Evolutionary conservation across 2,113 vertebrate species (phyloP).

Genomic region (Cricetomys ansorgei): DNA sequence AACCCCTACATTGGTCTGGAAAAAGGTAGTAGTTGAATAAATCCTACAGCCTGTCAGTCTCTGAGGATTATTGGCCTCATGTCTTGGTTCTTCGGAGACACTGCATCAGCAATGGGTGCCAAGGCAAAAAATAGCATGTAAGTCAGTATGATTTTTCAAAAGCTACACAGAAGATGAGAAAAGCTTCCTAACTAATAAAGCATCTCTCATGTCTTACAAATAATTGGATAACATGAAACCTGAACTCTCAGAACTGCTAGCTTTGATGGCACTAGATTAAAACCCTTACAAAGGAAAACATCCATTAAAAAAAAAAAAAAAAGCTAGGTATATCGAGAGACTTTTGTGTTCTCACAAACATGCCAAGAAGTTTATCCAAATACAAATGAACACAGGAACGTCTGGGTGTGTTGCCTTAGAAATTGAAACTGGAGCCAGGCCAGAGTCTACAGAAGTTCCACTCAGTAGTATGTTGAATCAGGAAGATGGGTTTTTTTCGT

Average conservation of each 20-base stretch:
- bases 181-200: conserved; percentile 39
- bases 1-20: conserved; percentile 6
- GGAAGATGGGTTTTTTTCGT: background rate
- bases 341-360: background rate
- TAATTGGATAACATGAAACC: background rate
- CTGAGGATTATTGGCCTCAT: background rate
- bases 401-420: background rate
- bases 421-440: background rate
- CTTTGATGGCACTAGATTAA: background rate
- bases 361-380: background rate
- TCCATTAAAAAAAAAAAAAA: background rate
- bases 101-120: background rate
- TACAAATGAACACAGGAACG: background rate
- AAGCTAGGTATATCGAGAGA: background rate
- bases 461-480: background rate
- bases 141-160: conserved; percentile 43
- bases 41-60: conserved; percentile 44
- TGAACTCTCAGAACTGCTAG: background rate
- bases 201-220: background rate
- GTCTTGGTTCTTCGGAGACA: background rate
- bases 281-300: conserved; percentile 6
- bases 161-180: conserved; percentile 1
- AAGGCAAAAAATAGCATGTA: conserved; percentile 31
- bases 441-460: background rate
- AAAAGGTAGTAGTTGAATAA: conserved; percentile 18